These are phyloP conservation scores for Berghia stephanieae DNA, from an alignment of 1,140 invertebrate species.

Conservation along the genomic window DNA sequence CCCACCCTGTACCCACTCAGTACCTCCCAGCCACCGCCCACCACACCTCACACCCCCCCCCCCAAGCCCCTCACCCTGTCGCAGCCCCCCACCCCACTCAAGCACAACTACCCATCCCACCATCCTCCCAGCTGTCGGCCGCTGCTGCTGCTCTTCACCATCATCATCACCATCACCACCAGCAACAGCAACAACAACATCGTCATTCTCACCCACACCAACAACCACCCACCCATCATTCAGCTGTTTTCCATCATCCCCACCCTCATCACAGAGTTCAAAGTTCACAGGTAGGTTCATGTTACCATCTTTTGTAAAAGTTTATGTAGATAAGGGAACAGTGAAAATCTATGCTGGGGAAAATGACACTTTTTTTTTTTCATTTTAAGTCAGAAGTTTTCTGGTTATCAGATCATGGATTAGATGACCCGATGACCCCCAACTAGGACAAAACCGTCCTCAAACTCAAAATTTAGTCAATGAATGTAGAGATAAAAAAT, in stretches of 20 bases:
- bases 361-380: too few species aligned
- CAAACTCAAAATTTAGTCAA: too few species aligned
- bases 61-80: constrained; percentile 35
- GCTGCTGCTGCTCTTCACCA: constrained; percentile 48
- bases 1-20: constrained; percentile 41
- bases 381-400: too few species aligned
- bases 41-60: constrained; percentile 40
- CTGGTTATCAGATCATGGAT: too few species aligned
- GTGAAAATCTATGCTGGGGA: too few species aligned
- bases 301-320: not conserved
- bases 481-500: too few species aligned
- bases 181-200: constrained; percentile 21
- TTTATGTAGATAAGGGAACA: not conserved
- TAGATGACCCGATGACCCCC: too few species aligned
- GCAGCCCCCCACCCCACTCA: constrained; percentile 24
- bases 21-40: constrained; percentile 69
- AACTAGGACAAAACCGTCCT: too few species aligned
- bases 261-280: constrained; percentile 26
- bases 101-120: not conserved
- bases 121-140: constrained; percentile 69
- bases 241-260: constrained; percentile 40
- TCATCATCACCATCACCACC: constrained; percentile 30
- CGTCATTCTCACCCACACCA: not conserved
- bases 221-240: constrained; percentile 67
- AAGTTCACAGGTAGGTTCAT: constrained; percentile 1